Base-by-base conservation (phyloP, 2,888 invertebrate genomes). In the Hyposoter dolosus region DNA sequence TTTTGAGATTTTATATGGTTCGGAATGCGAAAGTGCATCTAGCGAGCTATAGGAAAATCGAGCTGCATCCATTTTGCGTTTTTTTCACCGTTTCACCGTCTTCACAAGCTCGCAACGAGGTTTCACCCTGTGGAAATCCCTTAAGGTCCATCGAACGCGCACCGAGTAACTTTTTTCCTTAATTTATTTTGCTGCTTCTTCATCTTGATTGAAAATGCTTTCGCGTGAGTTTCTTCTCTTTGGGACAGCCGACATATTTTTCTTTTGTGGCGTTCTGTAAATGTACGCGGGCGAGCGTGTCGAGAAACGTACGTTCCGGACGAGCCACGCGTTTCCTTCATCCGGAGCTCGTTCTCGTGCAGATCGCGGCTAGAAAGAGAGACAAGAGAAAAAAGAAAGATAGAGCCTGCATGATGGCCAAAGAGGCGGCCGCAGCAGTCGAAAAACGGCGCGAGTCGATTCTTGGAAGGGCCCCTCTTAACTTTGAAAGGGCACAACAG, bases 391-490 rank as follows among this genome's bases (percentile, higher is more conserved):
- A 71, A 23, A 60, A 45, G 50, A 72, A 66, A 66, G 35, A 43
- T 32, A 78, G 66, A 23, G 60, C 56, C 68, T 75, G 69, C 71
- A 43, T 40, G 82, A 66, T 65, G 79, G 74, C 56, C 74, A 66
- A 81, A 68, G 81, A 76, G 72, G 82, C 76, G 78, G 85, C 82
- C 71, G 40, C 80, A 81, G 40, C 80, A 81, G 88, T 90, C 90
- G 92, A 92, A 92, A 93, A 90, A 90, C 87, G 90, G 90, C 92
- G 91, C 90, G 92, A 91, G 88, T 89, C 90, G 87, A 90, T 93
- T 93, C 92, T 88, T 89, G 90, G 93, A 93, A 93, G 91, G 91
- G 90, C 88, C 88, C 45, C 90, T 89, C 88, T 89, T 88, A 89
- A 88, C 89, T 82, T 84, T 83, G 77, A 85, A 82, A 84, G 81